Evolutionary conservation across 1,140 invertebrate genomes (phyloP), one percentile per base, ranked within the genome.

Genomic region (Propsilocerus akamusi): DNA sequence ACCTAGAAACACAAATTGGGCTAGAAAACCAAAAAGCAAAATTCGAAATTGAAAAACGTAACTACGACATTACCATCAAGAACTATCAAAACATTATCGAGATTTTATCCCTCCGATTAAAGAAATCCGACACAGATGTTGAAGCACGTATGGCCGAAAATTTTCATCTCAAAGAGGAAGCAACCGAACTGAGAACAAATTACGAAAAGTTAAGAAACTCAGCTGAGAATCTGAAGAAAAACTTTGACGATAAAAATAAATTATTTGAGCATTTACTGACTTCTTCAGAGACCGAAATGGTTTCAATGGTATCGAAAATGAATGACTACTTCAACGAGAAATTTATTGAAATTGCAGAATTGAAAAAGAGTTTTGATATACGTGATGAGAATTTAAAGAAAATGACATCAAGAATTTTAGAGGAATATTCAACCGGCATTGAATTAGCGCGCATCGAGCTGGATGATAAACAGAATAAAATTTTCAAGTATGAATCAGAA

Each of bases 371-470:
- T 20, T 41, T 41, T 41, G 34, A 41, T 8, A 41, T 17, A 3
- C 34, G 34, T 41, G 34, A 41, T 17, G 22, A 41, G 5, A 41
- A 41, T 41, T 41, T 41, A 41, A 41, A 41, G 34, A 41, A 41
- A 20, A 41, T 41, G 34, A 41, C 34, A 41, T 41, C 34, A 41
- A 41, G 14, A 41, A 17, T 41, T 20, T 17, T 41, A 5, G 34
- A 41, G 22, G 34, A 41, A 20, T 41, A 41, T 10, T 20, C 34
- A 41, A 41, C 22, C 22, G 34, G 34, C 12, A 41, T 41, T 20
- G 34, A 41, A 41, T 41, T 41, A 17, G 34, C 34, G 10, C 34
- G 34, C 5, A 41, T 41, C 22, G 34, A 41, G 11, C 34, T 41
- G 8, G 34, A 41, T 41, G 34, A 41, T 4, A 41, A 41, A 17